phyloP scores from a whole-genome alignment of 2,888 invertebrate genomes.

The Ptychoptera contaminata region DNA sequence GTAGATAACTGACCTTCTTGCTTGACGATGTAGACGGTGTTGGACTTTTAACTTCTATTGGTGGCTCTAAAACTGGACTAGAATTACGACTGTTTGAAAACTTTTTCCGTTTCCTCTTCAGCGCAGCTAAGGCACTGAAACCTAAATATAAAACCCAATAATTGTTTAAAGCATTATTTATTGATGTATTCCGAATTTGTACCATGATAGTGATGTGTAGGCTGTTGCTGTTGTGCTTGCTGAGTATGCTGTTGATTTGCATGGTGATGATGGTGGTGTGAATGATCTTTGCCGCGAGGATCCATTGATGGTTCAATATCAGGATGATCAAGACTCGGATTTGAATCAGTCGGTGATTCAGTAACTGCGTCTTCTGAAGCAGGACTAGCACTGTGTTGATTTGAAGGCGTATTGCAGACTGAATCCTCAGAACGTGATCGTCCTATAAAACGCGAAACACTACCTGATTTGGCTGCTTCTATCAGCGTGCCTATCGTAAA shows the following conservation, averaged over 20 bases:
- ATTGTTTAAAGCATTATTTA: no score
- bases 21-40: constrained; percentile 21
- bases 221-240: constrained; percentile 5
- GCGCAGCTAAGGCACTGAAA: constrained; percentile 49
- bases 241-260: constrained; percentile 17
- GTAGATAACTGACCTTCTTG: constrained; percentile 28
- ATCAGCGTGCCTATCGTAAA: constrained; percentile 45
- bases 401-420: constrained; percentile 42
- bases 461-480: constrained; percentile 70
- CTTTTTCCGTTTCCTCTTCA: constrained; percentile 67
- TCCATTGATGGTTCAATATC: constrained; percentile 2
- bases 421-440: constrained; percentile 73
- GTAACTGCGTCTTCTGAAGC: constrained; percentile 54
- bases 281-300: not conserved
- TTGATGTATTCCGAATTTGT: no score
- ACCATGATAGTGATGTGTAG: constrained; percentile 9
- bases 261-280: constrained; percentile 6
- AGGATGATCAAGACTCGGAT: constrained; percentile 35
- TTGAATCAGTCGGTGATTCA: constrained; percentile 53
- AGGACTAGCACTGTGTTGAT: constrained; percentile 38
- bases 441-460: constrained; percentile 64
- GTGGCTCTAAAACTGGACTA: constrained; percentile 36
- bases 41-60: no score
- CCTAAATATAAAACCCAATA: constrained; percentile 15
- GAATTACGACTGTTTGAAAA: constrained; percentile 64